Percentiles rank a stretch among this genome's conserved stretches.
phyloP scores from a whole-genome alignment of 2,797 vertebrate species.

The Malacoraja senta region DNA sequence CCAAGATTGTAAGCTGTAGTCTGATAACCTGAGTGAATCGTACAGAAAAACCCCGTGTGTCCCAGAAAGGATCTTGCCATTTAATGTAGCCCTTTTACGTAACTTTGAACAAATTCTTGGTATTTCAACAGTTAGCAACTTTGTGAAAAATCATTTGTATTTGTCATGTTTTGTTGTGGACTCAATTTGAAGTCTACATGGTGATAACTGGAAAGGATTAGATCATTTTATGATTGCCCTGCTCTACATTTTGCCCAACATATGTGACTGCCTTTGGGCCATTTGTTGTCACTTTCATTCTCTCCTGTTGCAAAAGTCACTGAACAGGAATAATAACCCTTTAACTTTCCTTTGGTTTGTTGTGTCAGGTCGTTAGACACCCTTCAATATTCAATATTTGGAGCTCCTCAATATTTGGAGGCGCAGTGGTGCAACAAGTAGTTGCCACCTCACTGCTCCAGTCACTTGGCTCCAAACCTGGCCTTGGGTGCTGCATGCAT shows the following conservation, averaged over 20 bases:
- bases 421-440: no score
- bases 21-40: neutral
- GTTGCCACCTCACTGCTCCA: no score
- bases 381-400: neutral
- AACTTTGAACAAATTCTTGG: neutral
- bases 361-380: neutral
- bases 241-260: neutral
- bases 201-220: neutral
- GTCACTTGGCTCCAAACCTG: no score
- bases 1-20: neutral
- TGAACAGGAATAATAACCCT: neutral
- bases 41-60: neutral
- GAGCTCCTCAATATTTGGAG: slow-evolving; percentile 4
- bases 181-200: neutral
- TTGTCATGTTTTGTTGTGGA: slow-evolving; percentile 9
- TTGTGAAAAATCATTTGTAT: neutral
- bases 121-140: neutral
- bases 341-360: neutral
- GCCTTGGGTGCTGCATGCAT: no score
- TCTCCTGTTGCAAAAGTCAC: neutral
- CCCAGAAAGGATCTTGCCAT: neutral
- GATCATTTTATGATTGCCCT: neutral
- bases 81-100: neutral
- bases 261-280: neutral
- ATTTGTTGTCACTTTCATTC: neutral